Percentiles rank a stretch among this genome's conserved stretches.
phyloP scores from a whole-genome alignment of 2,113 vertebrate species.

The Rhabdomys dilectus region DNA sequence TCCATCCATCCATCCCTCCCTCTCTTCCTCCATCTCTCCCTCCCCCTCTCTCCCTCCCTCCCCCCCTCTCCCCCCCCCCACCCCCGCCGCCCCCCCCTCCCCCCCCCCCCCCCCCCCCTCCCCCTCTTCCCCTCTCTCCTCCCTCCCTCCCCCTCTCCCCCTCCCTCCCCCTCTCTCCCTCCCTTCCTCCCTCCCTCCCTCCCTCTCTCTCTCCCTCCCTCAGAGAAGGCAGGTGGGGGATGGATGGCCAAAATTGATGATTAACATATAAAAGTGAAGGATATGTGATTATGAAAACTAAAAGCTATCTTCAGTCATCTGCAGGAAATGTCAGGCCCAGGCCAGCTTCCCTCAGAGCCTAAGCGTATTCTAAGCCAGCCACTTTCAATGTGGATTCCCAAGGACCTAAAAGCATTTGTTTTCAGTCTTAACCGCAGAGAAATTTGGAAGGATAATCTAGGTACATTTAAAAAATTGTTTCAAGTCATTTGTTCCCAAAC shows the following conservation, averaged over 20 bases:
- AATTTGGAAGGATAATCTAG: constrained; percentile 53
- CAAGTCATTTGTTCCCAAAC: neutral
- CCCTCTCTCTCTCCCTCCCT: neutral
- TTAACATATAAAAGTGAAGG: constrained; percentile 62
- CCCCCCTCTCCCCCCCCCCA: neutral
- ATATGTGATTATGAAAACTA: constrained; percentile 53
- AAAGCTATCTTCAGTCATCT: constrained; percentile 57
- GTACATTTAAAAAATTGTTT: neutral
- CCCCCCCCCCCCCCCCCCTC: neutral
- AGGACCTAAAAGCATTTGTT: constrained; percentile 52
- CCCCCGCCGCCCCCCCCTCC: neutral
- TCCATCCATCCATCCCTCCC: too few relatives aligned
- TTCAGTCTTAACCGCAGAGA: constrained; percentile 31
- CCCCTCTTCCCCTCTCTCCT: neutral
- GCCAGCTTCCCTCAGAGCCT: constrained; percentile 28
- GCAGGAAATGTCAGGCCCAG: neutral
- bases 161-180: neutral
- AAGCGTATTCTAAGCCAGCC: neutral
- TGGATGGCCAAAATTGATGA: constrained; percentile 11
- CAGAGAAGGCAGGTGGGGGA: neutral
- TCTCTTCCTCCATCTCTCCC: neutral
- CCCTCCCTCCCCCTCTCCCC: too few relatives aligned
- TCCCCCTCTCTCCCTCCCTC: neutral
- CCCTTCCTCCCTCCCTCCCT: neutral
- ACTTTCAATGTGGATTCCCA: neutral